Evolutionary conservation across 2,113 vertebrate genomes (phyloP), one percentile per base, ranked within the genome.

Genomic region (Phycodurus eques): DNA sequence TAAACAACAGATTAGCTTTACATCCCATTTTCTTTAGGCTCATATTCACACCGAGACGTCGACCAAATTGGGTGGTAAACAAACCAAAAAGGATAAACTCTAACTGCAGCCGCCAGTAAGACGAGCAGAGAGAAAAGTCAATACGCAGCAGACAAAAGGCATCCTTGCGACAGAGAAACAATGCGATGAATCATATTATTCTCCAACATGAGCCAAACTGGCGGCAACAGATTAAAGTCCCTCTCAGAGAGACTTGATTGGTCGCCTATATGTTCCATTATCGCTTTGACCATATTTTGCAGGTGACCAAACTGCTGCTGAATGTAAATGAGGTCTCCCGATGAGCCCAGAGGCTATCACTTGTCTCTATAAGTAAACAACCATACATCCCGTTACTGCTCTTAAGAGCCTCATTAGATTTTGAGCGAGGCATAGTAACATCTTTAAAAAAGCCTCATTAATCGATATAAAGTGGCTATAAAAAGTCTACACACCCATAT

Each of bases 351-450:
- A 27, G 63, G 46, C 62, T 71, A 72, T 80, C 80, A 69, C 74
- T 85, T 73, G 64, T 47, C 46, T 70, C 69, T 20, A 6, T 35
- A 81, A 61, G 72, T 59, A 81, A 83, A 86, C 70, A 78, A 80
- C 73, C 85, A 80, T 44, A 51, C 54, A 63, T 74, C 73, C 70
- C 76, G 70, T 81, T 84, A 87, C 85, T 33, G 82, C 85, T 83
- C 80, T 78, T 75, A 80, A 84, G 80, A 78, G 80, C 79, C 78
- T 83, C 81, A 79, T 83, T 85, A 85, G 75, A 70, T 10, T 12
- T 39, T 33, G 56, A 70, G 72, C 68, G 70, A 76, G 64, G 6
- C 43, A 31, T 27, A 57, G 54, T 13, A 57, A 22, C 7, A 27
- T 17, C 4, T 33, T 4, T 4, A 14, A 31, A 79, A 74, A 15